These are phyloP conservation scores for Rhagoletis zephyria DNA, from an alignment of 1,140 invertebrate species.

Conservation along the genomic window DNA sequence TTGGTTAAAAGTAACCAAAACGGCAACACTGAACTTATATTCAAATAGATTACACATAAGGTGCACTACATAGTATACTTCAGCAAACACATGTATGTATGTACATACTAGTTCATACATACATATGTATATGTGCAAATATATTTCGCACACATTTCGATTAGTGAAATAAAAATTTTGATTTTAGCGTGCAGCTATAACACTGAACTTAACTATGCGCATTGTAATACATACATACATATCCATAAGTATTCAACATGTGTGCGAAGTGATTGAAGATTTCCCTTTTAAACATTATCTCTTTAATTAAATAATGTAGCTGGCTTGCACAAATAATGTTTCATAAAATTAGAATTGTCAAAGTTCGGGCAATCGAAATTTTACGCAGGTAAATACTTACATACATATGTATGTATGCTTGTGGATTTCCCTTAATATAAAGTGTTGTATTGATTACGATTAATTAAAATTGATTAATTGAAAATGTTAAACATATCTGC, in stretches of 20 bases:
- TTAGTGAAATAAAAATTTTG: background rate
- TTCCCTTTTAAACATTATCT: background rate
- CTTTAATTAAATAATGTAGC: conserved; percentile 41
- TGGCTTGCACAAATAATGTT: conserved; percentile 20
- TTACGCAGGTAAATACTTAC: background rate
- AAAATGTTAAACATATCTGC: conserved; percentile 40
- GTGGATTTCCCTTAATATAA: too few species aligned
- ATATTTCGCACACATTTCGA: too few species aligned
- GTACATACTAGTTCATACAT: background rate
- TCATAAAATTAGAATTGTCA: conserved; percentile 48
- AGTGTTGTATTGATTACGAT: conserved; percentile 4
- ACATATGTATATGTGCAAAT: background rate
- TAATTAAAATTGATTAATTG: conserved; percentile 40
- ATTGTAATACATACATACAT: background rate
- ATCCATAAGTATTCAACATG: too few species aligned
- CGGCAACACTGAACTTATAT: too few species aligned
- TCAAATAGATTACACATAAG: too few species aligned
- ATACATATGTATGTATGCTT: background rate
- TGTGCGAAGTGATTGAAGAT: background rate
- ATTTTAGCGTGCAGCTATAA: background rate
- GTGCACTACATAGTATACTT: too few species aligned
- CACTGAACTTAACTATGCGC: background rate
- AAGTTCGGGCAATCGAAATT: background rate
- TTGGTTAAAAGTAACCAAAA: too few species aligned
- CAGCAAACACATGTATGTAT: background rate